Evolutionary conservation across 1,140 invertebrate species (phyloP).

Genomic region (Octopus sinensis): DNA sequence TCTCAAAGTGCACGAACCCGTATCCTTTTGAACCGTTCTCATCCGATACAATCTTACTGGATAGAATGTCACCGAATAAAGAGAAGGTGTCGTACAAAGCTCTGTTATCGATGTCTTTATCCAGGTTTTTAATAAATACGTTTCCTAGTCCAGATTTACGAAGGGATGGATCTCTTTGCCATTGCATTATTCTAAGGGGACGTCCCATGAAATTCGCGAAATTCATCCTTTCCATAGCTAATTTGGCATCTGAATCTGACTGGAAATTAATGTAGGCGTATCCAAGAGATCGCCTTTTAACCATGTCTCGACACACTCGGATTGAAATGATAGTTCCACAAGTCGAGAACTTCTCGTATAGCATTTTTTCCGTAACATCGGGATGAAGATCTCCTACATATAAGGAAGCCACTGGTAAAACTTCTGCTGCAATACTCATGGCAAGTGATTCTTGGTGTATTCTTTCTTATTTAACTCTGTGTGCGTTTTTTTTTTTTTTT

Average conservation of each 20-base stretch:
- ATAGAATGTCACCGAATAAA: conserved; percentile 96
- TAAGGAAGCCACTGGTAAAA: too few species aligned
- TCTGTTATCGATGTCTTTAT: conserved; percentile 97
- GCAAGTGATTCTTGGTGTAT: too few species aligned
- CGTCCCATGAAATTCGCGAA: conserved; percentile 93
- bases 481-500: too few species aligned
- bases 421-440: too few species aligned
- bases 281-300: too few species aligned
- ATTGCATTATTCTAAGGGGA: conserved; percentile 99
- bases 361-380: too few species aligned
- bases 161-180: conserved; percentile 93
- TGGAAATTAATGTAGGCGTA: conserved; percentile 49
- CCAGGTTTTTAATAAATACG: conserved; percentile 98
- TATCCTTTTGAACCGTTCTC: conserved; percentile 59
- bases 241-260: conserved; percentile 94
- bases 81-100: conserved; percentile 99
- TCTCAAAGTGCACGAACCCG: conserved; percentile 84
- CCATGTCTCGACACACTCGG: too few species aligned
- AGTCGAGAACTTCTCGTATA: too few species aligned
- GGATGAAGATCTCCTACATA: too few species aligned
- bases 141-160: conserved; percentile 96
- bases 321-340: too few species aligned
- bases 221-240: conserved; percentile 97
- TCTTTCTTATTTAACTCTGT: too few species aligned
- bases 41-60: conserved; percentile 94